These are phyloP conservation scores for Xestia ashworthii DNA, from an alignment of 2,888 invertebrate genomes.

Conservation along the genomic window DNA sequence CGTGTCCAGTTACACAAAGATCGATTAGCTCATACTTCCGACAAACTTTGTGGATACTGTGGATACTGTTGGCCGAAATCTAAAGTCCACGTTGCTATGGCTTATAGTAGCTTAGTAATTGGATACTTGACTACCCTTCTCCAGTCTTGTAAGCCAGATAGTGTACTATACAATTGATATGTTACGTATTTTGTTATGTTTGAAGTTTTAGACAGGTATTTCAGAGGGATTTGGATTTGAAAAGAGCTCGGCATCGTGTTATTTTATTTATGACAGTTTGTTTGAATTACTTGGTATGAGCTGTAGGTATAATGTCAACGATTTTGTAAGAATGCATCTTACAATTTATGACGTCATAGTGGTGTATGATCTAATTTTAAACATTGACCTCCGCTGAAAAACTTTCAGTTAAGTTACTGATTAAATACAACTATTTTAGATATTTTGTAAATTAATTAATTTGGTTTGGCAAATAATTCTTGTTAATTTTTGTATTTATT, in stretches of 20 bases:
- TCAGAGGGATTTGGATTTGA: neutral
- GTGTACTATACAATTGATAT: constrained; percentile 11
- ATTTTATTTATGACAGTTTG: neutral
- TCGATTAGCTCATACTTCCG: constrained; percentile 13
- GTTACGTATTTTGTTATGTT: neutral
- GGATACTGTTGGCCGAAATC: neutral
- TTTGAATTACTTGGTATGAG: neutral
- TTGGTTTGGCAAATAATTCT: no score
- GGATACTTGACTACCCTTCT: constrained; percentile 41
- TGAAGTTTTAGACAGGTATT: neutral
- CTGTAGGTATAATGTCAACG: neutral
- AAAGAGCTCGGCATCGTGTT: neutral
- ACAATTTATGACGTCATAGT: neutral
- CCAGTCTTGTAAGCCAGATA: neutral
- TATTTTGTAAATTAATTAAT: no score
- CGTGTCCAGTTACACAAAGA: neutral
- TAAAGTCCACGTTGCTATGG: constrained; percentile 45
- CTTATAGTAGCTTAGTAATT: constrained; percentile 49
- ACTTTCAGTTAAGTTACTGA: no score
- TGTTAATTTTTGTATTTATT: neutral
- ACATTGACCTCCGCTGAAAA: neutral
- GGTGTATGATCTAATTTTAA: neutral
- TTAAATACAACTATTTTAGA: no score
- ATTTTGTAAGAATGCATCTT: neutral
- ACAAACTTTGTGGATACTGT: constrained; percentile 17